These are phyloP conservation scores for Aspidiotus destructor DNA, from an alignment of 2,888 invertebrate genomes.

Conservation along the genomic window DNA sequence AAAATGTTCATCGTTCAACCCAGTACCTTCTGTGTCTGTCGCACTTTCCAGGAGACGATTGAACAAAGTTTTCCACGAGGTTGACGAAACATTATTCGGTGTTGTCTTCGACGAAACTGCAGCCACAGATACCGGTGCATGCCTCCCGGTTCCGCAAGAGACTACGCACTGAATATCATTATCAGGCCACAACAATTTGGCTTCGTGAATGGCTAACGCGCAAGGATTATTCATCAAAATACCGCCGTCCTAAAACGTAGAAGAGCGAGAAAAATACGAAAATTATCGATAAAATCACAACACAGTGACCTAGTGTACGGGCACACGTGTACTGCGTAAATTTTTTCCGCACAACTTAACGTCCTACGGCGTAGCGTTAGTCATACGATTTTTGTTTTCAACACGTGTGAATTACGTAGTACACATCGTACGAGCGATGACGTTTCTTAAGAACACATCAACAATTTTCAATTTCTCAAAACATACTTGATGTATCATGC, in stretches of 20 bases:
- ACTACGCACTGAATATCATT: conserved; percentile 65
- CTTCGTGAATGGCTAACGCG: conserved; percentile 79
- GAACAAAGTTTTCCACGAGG: conserved; percentile 68
- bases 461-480: too few relatives aligned
- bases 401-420: neutral
- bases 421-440: neutral
- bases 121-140: conserved; percentile 41
- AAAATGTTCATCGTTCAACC: too few relatives aligned
- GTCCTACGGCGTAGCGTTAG: neutral
- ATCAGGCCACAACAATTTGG: conserved; percentile 69
- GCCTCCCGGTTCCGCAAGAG: conserved; percentile 70
- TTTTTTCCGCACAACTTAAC: neutral
- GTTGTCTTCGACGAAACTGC: conserved; percentile 37
- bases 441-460: neutral
- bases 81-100: conserved; percentile 42
- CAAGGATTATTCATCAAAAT: conserved; percentile 81
- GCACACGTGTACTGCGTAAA: neutral
- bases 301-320: too few relatives aligned
- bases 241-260: conserved; percentile 59
- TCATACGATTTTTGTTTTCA: neutral
- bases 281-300: too few relatives aligned
- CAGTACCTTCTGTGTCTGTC: conserved; percentile 70
- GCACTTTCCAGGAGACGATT: conserved; percentile 72
- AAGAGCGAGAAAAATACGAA: neutral
- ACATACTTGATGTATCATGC: conserved; percentile 56